Base-by-base conservation (phyloP, 2,797 vertebrate species). In the Syncerus caffer region DNA sequence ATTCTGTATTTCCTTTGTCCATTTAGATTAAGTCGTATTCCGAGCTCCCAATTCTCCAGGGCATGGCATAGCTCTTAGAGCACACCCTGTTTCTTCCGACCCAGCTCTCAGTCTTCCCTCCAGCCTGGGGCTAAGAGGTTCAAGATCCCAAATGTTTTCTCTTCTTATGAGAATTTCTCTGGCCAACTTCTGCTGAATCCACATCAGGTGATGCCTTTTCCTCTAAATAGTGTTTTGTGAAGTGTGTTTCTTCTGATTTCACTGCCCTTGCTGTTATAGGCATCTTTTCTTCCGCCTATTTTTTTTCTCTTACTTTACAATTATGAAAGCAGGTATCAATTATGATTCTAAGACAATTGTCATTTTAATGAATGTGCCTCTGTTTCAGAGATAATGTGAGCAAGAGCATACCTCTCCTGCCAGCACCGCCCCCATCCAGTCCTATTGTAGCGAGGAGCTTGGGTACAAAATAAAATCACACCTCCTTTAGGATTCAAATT, bases 1-100 rank as follows among this genome's bases (percentile, higher is more conserved):
- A 95, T 88, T 97, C 98, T 34, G 94, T 97, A 97, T 98, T 98
- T 97, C 96, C 97, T 98, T 83, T 98, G 93, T 96, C 88, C 92
- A 90, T 93, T 98, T 98, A 96, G 96, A 97, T 97, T 85, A 96
- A 95, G 83, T 1, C 57, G 58, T 89, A 95, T 96, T 96, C 98
- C 15, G 6, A 95, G 76, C 92, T 45, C 95, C 96, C 1, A 29
- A 74, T 88, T 82, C 85, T 93, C 95, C 96, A 31, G 92, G 71
- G 98, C 74, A 67, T 15, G 11, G 16, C 21, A n/a, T 21, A 71
- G 92, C 91, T 98, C 97, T 98, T 87, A 96, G 85, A 16, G 62
- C 88, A 90, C 84, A 34, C 80, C 80, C 96, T 21, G 47, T 29
- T 51, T 38, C 93, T 76, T 55, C 82, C 51, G 87, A 55, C 88